A percentile compares a stretch with the other conserved stretches of the same genome.
Evolutionary conservation across 2,888 invertebrate genomes (phyloP).

Genomic region (Paralinhomoeus sp.): DNA sequence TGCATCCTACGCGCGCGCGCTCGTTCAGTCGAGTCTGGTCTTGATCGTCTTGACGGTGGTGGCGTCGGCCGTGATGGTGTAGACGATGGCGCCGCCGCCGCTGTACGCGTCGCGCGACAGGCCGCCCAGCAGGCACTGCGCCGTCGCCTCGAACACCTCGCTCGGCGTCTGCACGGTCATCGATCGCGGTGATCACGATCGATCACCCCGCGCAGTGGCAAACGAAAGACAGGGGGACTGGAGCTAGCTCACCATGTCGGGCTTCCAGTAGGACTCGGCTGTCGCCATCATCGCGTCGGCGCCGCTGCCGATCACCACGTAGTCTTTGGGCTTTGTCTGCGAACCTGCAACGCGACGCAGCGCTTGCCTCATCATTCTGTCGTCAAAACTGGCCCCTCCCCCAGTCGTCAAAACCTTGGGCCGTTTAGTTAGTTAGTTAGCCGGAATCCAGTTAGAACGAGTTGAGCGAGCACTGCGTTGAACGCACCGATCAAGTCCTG

Average conservation of each 20-base stretch:
- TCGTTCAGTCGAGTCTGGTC: no score
- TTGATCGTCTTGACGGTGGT: no score
- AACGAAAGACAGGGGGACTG: neutral
- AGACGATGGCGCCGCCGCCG: constrained; percentile 91
- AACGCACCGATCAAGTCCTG: no score
- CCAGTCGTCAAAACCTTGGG: constrained; percentile 33
- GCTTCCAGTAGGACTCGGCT: constrained; percentile 88
- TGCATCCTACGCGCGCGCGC: no score
- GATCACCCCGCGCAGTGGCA: neutral
- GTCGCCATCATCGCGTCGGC: constrained; percentile 40
- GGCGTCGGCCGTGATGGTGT: constrained; percentile 30
- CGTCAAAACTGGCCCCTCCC: no score
- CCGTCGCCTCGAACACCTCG: constrained; percentile 81
- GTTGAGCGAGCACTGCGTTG: neutral
- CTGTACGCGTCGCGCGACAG: constrained; percentile 89
- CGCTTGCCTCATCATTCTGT: no score
- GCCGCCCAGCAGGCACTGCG: constrained; percentile 76
- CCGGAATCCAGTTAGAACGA: neutral
- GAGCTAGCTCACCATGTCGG: constrained; percentile 38
- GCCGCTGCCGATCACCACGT: constrained; percentile 93
- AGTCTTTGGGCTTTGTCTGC: constrained; percentile 67
- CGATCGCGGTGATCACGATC: neutral
- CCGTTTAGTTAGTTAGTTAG: neutral
- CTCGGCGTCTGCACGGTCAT: constrained; percentile 42
- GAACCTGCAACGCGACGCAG: no score